phyloP scores from a whole-genome alignment of 1,140 invertebrate species.

The Parasteatoda tepidariorum region DNA sequence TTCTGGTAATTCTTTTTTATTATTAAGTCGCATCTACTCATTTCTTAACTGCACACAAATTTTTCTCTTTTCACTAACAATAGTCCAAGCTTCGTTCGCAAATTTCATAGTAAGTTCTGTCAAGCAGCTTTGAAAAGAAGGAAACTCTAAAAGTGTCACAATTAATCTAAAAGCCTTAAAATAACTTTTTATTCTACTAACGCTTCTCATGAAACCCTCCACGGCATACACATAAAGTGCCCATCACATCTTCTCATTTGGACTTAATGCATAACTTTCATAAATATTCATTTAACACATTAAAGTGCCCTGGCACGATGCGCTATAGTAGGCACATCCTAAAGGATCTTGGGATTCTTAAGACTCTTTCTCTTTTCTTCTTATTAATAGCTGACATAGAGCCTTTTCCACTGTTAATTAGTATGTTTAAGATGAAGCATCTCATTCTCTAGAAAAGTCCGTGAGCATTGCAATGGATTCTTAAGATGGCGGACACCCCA shows the following conservation, averaged over 20 bases:
- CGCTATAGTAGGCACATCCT: not conserved
- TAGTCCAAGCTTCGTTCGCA: too few relatives aligned
- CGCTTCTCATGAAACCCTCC: too few relatives aligned
- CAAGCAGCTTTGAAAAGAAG: too few relatives aligned
- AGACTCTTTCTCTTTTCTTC: not conserved
- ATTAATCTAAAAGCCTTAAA: too few relatives aligned
- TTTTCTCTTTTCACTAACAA: too few relatives aligned
- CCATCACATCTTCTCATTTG: constrained; percentile 21
- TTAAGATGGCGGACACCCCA: not conserved
- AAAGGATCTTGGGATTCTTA: not conserved
- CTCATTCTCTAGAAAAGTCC: constrained; percentile 16
- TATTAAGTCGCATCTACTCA: too few relatives aligned
- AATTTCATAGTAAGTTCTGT: too few relatives aligned
- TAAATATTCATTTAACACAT: constrained; percentile 51
- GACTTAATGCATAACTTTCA: constrained; percentile 25
- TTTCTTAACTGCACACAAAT: too few relatives aligned
- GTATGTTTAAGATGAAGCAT: constrained; percentile 4
- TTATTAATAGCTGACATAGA: constrained; percentile 53
- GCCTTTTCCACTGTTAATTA: constrained; percentile 50
- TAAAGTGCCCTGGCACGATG: not conserved
- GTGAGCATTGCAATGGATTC: not conserved
- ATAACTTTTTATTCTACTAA: too few relatives aligned
- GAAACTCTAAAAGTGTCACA: too few relatives aligned
- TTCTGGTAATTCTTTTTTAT: too few relatives aligned
- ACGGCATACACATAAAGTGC: not conserved